These are phyloP conservation scores for Gila robusta DNA, from an alignment of 2,797 vertebrate genomes.

Conservation along the genomic window DNA sequence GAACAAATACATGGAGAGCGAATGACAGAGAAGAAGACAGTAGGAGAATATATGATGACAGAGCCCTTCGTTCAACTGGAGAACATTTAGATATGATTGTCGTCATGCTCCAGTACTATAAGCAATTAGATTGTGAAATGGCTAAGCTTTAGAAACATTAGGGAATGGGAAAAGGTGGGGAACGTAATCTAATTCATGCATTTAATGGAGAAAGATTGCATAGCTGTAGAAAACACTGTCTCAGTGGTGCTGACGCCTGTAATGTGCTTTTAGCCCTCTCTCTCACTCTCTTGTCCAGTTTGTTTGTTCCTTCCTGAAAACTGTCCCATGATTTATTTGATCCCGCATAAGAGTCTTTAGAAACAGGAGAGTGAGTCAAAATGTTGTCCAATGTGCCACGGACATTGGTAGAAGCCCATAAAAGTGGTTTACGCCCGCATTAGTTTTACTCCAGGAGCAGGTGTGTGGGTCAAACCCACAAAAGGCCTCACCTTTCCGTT, in stretches of 20 bases:
- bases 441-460: conserved; percentile 32
- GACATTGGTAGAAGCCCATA: conserved; percentile 53
- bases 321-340: conserved; percentile 13
- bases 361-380: conserved; percentile 59
- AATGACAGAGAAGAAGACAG: conserved; percentile 68
- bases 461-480: conserved; percentile 5
- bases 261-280: conserved; percentile 71
- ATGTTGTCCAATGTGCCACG: conserved; percentile 61
- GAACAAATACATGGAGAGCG: conserved; percentile 70
- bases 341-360: conserved; percentile 47
- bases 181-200: conserved; percentile 76
- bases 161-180: conserved; percentile 62
- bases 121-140: conserved; percentile 67
- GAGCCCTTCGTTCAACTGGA: conserved; percentile 84
- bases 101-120: conserved; percentile 76
- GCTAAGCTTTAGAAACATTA: conserved; percentile 59
- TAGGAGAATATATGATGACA: conserved; percentile 68
- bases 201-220: conserved; percentile 82
- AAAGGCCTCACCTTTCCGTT: conserved; percentile 17
- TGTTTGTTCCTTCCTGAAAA: conserved; percentile 39
- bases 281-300: conserved; percentile 37
- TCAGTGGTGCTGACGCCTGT: conserved; percentile 68
- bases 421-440: conserved; percentile 29
- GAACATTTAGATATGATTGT: conserved; percentile 82
- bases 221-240: conserved; percentile 81